Percentiles rank a stretch among this genome's conserved stretches.
phyloP scores from a whole-genome alignment of 1,140 invertebrate genomes.

The Planococcus citri region DNA sequence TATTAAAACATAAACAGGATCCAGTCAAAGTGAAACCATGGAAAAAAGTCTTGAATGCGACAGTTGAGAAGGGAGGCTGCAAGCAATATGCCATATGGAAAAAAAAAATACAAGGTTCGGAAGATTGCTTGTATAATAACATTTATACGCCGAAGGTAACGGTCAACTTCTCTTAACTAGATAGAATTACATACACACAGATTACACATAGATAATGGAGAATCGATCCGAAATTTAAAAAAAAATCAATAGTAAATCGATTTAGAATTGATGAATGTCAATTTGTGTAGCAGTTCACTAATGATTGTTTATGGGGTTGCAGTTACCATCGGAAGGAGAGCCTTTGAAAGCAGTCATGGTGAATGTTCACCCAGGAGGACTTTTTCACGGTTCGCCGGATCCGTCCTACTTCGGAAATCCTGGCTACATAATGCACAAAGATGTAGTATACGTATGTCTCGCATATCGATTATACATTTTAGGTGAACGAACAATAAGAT shows the following conservation, averaged over 20 bases:
- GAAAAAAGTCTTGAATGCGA: constrained; percentile 21
- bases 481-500: too few species aligned
- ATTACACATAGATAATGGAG: too few species aligned
- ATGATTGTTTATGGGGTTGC: too few species aligned
- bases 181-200: too few species aligned
- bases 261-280: too few species aligned
- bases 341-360: not conserved
- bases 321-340: too few species aligned
- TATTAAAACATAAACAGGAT: not conserved
- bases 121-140: constrained; percentile 27
- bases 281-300: too few species aligned
- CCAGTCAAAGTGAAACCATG: constrained; percentile 17
- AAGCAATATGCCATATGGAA: constrained; percentile 12
- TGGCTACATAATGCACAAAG: not conserved
- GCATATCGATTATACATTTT: not conserved
- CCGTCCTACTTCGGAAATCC: not conserved
- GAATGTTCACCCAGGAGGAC: not conserved
- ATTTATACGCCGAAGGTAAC: constrained; percentile 24
- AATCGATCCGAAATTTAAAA: too few species aligned
- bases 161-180: too few species aligned
- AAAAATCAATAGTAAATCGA: too few species aligned
- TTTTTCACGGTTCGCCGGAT: not conserved
- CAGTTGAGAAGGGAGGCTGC: constrained; percentile 21
- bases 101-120: constrained; percentile 21
- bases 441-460: not conserved